A percentile compares a stretch with the other conserved stretches of the same genome.
Evolutionary conservation across 2,797 vertebrate genomes (phyloP).

Genomic region (Florisuga fusca): DNA sequence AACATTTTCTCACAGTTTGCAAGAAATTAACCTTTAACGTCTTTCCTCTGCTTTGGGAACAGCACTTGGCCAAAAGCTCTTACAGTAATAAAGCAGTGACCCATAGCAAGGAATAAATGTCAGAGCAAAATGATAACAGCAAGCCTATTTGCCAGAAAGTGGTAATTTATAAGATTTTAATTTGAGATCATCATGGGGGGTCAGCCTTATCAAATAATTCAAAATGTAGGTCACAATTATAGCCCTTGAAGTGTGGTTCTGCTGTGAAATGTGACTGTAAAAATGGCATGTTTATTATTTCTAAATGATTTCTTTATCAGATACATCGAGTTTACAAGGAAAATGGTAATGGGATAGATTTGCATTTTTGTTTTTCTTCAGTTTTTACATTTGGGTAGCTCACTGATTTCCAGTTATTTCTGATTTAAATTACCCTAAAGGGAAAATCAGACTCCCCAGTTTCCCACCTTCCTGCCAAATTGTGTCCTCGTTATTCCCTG

Average conservation of each 20-base stretch:
- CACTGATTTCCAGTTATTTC: slow-evolving; percentile 17
- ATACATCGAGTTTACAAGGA: slow-evolving; percentile 36
- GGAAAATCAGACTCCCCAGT: neutral
- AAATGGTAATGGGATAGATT: slow-evolving; percentile 36
- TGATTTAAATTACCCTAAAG: neutral
- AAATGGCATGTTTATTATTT: slow-evolving; percentile 71
- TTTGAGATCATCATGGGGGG: slow-evolving; percentile 67
- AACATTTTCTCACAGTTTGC: slow-evolving; percentile 71
- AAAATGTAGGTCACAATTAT: slow-evolving; percentile 57
- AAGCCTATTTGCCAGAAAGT: slow-evolving; percentile 52
- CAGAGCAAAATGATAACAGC: slow-evolving; percentile 72
- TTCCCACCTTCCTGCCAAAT: slow-evolving; percentile 21
- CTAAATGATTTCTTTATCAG: slow-evolving; percentile 62
- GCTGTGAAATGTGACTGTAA: slow-evolving; percentile 59
- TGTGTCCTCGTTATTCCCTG: neutral
- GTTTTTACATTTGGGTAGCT: neutral
- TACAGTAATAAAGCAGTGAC: slow-evolving; percentile 71
- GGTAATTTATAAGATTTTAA: slow-evolving; percentile 75
- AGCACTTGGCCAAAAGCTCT: slow-evolving; percentile 66
- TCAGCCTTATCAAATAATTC: slow-evolving; percentile 73
- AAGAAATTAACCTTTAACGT: slow-evolving; percentile 73
- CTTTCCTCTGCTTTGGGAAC: slow-evolving; percentile 64
- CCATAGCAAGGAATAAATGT: slow-evolving; percentile 65
- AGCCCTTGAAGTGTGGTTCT: slow-evolving; percentile 34
- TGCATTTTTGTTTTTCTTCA: slow-evolving; percentile 14